Conservation (phyloP, 2,888 invertebrate species). For the Tiliacea aurago region DNA sequence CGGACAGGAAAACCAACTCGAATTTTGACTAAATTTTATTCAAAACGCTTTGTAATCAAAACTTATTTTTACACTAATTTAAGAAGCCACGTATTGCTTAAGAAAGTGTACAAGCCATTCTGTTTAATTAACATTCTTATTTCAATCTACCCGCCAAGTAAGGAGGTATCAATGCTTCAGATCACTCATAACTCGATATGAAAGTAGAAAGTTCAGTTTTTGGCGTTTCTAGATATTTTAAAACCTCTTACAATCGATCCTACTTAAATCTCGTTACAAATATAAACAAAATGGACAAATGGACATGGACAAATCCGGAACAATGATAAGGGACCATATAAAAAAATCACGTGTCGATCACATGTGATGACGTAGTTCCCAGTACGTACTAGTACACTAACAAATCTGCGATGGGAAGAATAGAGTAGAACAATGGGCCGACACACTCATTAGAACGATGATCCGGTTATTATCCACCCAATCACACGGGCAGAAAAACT, state of each 20-base stretch:
- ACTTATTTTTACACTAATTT: background rate
- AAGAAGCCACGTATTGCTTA: background rate
- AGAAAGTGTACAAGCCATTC: slow-evolving; percentile 1
- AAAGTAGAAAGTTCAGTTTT: slow-evolving; percentile 52
- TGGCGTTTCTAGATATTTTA: slow-evolving; percentile 31
- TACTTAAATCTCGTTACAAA: background rate
- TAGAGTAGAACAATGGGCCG: slow-evolving; percentile 62
- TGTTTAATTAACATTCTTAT: slow-evolving; percentile 16
- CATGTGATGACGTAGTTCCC: slow-evolving; percentile 35
- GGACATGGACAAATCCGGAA: slow-evolving; percentile 12
- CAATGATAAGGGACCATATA: slow-evolving; percentile 24
- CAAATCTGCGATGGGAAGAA: slow-evolving; percentile 50
- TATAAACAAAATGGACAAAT: slow-evolving; percentile 4
- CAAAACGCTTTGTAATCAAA: background rate
- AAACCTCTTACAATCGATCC: background rate
- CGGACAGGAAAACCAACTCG: background rate
- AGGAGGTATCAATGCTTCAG: slow-evolving; percentile 21
- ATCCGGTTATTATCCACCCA: slow-evolving; percentile 59
- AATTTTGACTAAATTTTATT: background rate
- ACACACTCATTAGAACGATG: slow-evolving; percentile 52
- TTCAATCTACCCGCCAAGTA: slow-evolving; percentile 17
- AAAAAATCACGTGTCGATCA: slow-evolving; percentile 43
- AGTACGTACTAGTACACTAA: slow-evolving; percentile 28
- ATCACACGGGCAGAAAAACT: slow-evolving; percentile 36
- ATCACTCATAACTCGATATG: slow-evolving; percentile 50